Base-by-base conservation (phyloP, 2,113 vertebrate genomes). In the Ivindomyrus marchei region DNA sequence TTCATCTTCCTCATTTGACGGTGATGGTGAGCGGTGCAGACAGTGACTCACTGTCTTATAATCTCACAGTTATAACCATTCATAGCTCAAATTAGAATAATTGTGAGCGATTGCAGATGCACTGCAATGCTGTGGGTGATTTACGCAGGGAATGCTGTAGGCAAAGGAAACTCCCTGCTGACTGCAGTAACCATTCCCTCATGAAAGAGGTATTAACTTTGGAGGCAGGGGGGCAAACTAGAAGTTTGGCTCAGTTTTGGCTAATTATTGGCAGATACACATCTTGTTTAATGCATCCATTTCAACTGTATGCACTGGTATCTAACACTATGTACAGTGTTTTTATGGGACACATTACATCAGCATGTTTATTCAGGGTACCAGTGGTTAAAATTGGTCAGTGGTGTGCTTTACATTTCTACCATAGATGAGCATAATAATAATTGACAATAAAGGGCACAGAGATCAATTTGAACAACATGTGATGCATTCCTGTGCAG, bases 31-130 rank as follows among this genome's bases (percentile, higher is more conserved):
- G 74, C 21, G 3, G n/a, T 77, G 74, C 31, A n/a, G 47, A 74
- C 31, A 83, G 4, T 88, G 21, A 42, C 36, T 42, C 36, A 42
- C 49, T 42, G 77, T 89, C n/a, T 50, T 89, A 85, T 89, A 46
- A 53, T 89, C 31, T 84, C 47, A 4, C n/a, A 53, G 49, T 53
- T 83, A 89, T 31, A 56, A 36, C 83, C 85, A n/a, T 56, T 89
- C 36, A 89, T 27, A 53, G 45, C 88, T 42, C 1, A 21, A 42
- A 53, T 19, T 83, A 52, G 74, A 83, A 39, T 83, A 83, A 89
- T 42, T 50, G 62, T 89, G 62, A 89, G 77, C 24, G 36, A 89
- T 52, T 83, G 70, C 70, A 84, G 17, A 84, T 84, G 31, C 27
- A 52, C 27, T 17, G 66, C 47, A 50, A 50, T 13, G 36, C 7